These are phyloP conservation scores for Hyperoplus immaculatus DNA, from an alignment of 2,797 vertebrate species.

Conservation along the genomic window DNA sequence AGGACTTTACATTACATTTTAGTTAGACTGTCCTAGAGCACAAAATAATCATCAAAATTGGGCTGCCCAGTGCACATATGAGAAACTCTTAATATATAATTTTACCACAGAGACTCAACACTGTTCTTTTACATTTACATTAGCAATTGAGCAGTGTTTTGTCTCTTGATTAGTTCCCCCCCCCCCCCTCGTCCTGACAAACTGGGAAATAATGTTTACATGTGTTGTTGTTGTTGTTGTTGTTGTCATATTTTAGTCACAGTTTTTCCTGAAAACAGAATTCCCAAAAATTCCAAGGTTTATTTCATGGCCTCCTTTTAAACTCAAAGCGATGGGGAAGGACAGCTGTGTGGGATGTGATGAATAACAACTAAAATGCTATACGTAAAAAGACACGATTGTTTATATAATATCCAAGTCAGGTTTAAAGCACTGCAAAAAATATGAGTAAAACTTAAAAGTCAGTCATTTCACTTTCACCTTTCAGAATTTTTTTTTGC, in stretches of 20 bases:
- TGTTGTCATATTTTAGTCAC: slow-evolving; percentile 13
- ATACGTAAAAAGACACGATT: slow-evolving; percentile 20
- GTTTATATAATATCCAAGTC: too few relatives aligned
- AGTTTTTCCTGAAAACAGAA: slow-evolving; percentile 3
- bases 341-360: slow-evolving; percentile 14
- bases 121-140: slow-evolving; percentile 2
- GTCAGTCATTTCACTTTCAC: slow-evolving; percentile 2
- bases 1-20: slow-evolving; percentile 46
- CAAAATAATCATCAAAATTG: slow-evolving; percentile 12
- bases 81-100: slow-evolving; percentile 19
- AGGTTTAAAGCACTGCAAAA: not conserved
- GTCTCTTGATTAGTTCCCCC: not conserved
- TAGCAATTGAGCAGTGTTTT: slow-evolving; percentile 25
- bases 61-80: slow-evolving; percentile 3
- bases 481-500: not conserved
- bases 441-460: slow-evolving; percentile 2
- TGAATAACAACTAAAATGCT: slow-evolving; percentile 3
- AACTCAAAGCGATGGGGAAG: slow-evolving; percentile 5
- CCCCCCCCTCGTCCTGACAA: slow-evolving; percentile 3
- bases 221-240: slow-evolving; percentile 1
- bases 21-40: slow-evolving; percentile 27
- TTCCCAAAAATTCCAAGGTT: slow-evolving; percentile 10
- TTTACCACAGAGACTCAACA: slow-evolving; percentile 17
- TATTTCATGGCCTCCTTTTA: slow-evolving; percentile 28
- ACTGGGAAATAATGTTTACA: slow-evolving; percentile 6